Conservation (phyloP, 2,888 invertebrate species). For the Dynastes grantii region DNA sequence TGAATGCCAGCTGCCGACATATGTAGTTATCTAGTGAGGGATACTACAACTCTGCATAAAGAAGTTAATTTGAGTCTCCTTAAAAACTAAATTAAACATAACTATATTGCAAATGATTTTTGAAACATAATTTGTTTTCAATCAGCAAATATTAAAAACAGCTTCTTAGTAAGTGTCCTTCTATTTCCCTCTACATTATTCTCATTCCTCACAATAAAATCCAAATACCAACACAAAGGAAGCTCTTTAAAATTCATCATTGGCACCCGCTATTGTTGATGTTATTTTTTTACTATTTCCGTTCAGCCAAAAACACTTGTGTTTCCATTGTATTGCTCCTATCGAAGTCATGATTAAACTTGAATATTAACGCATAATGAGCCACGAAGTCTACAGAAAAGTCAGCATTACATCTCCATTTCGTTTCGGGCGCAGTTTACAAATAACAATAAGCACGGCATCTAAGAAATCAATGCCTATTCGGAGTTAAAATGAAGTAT, state of each 20-base stretch:
- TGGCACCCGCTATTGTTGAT: slow-evolving; percentile 4
- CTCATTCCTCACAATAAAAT: neutral
- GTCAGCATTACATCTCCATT: slow-evolving; percentile 24
- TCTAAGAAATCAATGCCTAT: slow-evolving; percentile 32
- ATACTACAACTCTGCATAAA: no score
- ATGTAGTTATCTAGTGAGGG: no score
- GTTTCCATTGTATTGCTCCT: slow-evolving; percentile 27
- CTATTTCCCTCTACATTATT: neutral
- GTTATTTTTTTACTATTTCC: slow-evolving; percentile 35
- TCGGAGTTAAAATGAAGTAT: slow-evolving; percentile 16
- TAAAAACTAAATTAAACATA: no score
- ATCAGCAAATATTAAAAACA: neutral
- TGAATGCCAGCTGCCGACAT: no score
- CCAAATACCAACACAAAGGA: slow-evolving; percentile 1
- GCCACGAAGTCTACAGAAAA: slow-evolving; percentile 9
- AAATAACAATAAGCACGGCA: slow-evolving; percentile 13
- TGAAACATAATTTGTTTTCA: neutral
- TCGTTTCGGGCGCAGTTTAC: slow-evolving; percentile 24
- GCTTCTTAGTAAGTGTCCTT: neutral
- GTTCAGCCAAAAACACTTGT: slow-evolving; percentile 14
- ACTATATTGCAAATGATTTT: neutral
- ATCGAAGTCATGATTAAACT: slow-evolving; percentile 20
- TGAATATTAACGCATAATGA: slow-evolving; percentile 40
- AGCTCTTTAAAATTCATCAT: slow-evolving; percentile 40
- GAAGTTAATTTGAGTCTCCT: no score